Percentiles rank a stretch among this genome's conserved stretches.
These are phyloP conservation scores for Coracopsis vasa DNA, from an alignment of 2,113 vertebrate genomes.

Conservation along the genomic window DNA sequence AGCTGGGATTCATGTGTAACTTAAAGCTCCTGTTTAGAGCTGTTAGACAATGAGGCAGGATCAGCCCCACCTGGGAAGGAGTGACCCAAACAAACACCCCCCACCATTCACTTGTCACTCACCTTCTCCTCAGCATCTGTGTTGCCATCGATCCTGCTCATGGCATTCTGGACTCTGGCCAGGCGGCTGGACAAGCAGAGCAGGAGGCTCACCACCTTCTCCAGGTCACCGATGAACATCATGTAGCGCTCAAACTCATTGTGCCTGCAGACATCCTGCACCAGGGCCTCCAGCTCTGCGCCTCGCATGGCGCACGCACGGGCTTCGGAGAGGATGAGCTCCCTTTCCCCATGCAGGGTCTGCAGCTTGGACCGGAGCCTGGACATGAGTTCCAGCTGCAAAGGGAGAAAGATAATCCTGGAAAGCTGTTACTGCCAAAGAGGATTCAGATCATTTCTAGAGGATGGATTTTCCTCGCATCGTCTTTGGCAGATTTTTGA, in stretches of 20 bases:
- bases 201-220: constrained; percentile 90
- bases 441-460: rapidly evolving
- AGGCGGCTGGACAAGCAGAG: constrained; percentile 90
- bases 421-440: neutral
- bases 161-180: constrained; percentile 84
- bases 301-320: constrained; percentile 59
- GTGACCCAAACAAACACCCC: neutral
- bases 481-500: neutral
- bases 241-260: constrained; percentile 84
- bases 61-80: neutral
- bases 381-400: constrained; percentile 77
- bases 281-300: constrained; percentile 63
- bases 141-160: constrained; percentile 75
- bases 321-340: constrained; percentile 63
- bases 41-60: rapidly evolving
- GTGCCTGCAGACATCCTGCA: constrained; percentile 76
- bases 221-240: constrained; percentile 89
- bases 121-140: constrained; percentile 89
- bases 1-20: neutral
- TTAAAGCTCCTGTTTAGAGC: neutral
- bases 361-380: constrained; percentile 72
- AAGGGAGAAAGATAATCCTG: neutral
- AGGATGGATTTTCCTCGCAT: neutral
- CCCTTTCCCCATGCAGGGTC: constrained; percentile 65
- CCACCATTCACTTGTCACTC: neutral